These are phyloP conservation scores for Odontomyia ornata DNA, from an alignment of 2,888 invertebrate genomes.

Conservation along the genomic window DNA sequence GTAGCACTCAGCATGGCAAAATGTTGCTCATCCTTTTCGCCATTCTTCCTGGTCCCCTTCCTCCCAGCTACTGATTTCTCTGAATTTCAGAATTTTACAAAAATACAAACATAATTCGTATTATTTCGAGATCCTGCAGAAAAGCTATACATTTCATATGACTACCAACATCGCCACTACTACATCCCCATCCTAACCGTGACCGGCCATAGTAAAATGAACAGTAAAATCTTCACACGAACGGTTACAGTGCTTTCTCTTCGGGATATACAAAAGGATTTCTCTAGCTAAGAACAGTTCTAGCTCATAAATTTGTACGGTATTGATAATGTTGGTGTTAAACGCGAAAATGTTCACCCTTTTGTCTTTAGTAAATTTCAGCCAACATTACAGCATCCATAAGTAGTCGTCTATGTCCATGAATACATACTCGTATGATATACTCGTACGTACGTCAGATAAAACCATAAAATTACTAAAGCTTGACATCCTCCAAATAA, in stretches of 20 bases:
- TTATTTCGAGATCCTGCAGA: constrained; percentile 13
- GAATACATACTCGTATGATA: too few relatives aligned
- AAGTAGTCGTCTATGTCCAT: too few relatives aligned
- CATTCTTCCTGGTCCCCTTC: background rate
- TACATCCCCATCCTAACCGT: background rate
- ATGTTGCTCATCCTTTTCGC: background rate
- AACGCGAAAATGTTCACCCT: background rate
- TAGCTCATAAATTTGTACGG: constrained; percentile 29
- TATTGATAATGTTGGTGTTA: background rate
- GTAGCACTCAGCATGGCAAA: too few relatives aligned
- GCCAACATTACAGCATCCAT: background rate
- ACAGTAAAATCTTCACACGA: too few relatives aligned
- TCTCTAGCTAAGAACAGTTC: background rate
- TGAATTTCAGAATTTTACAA: background rate
- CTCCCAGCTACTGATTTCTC: background rate
- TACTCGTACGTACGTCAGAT: too few relatives aligned
- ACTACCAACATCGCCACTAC: background rate
- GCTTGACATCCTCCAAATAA: too few relatives aligned
- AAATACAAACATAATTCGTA: background rate
- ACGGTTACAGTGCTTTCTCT: too few relatives aligned
- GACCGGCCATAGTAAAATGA: too few relatives aligned
- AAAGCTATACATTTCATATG: constrained; percentile 11
- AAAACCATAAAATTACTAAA: too few relatives aligned
- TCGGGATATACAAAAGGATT: too few relatives aligned
- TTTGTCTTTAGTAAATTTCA: constrained; percentile 24